A percentile compares a stretch with the other conserved stretches of the same genome.
These are phyloP conservation scores for Hydrolagus colliei DNA, from an alignment of 2,797 vertebrate species.

Conservation along the genomic window DNA sequence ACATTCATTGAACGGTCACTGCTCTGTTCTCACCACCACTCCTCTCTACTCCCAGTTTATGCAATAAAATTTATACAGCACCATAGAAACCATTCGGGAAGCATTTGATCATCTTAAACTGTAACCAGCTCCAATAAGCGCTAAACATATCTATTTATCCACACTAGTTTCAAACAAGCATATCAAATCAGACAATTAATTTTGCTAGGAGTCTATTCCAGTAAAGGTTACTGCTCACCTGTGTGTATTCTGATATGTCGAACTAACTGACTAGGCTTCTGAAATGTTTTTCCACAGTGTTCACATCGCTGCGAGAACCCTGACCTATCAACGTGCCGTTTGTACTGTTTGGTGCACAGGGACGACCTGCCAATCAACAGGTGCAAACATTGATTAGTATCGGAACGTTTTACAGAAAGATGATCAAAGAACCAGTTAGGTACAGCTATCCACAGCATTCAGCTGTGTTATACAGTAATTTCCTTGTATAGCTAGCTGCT, in stretches of 20 bases:
- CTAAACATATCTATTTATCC: too few relatives aligned
- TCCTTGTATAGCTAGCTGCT: too few relatives aligned
- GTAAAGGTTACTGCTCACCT: conserved; percentile 56
- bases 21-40: too few relatives aligned
- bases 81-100: too few relatives aligned
- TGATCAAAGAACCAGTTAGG: neutral
- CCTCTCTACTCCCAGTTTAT: too few relatives aligned
- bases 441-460: neutral
- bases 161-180: too few relatives aligned
- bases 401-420: neutral
- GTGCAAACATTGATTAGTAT: neutral
- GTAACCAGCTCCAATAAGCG: too few relatives aligned
- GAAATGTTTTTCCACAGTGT: conserved; percentile 93
- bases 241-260: conserved; percentile 94
- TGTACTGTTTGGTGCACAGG: conserved; percentile 80
- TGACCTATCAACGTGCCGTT: conserved; percentile 88
- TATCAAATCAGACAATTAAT: too few relatives aligned
- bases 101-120: too few relatives aligned
- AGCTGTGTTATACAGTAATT: neutral
- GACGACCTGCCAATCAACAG: conserved; percentile 57
- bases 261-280: conserved; percentile 93
- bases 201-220: too few relatives aligned
- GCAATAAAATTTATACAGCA: too few relatives aligned
- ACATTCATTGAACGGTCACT: too few relatives aligned
- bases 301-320: conserved; percentile 91